Conservation (phyloP, 1,140 invertebrate species). For the Drosophila melanica region DNA sequence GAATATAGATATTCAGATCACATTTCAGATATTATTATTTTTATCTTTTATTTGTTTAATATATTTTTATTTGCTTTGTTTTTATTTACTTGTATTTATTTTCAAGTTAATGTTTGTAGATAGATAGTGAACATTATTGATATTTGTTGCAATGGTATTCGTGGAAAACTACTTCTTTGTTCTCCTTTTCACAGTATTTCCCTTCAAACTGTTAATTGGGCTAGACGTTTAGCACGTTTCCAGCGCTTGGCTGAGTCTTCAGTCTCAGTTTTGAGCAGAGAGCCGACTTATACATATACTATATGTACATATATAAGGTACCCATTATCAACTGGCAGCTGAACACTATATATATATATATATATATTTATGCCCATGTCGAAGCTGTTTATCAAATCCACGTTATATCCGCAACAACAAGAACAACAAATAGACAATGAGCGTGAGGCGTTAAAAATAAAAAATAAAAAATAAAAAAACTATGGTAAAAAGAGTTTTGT, state of each 20-base stretch:
- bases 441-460: constrained; percentile 23
- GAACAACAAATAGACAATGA: constrained; percentile 48
- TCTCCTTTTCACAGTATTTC: constrained; percentile 28
- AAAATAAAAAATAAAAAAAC: constrained; percentile 5
- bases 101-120: too few species aligned
- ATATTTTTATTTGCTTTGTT: too few species aligned
- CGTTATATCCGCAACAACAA: constrained; percentile 28
- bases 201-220: constrained; percentile 73
- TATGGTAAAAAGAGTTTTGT: constrained; percentile 44
- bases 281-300: constrained; percentile 65
- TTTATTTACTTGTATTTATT: too few species aligned
- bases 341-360: constrained; percentile 44
- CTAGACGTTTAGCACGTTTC: constrained; percentile 72
- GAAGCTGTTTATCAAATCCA: constrained; percentile 36
- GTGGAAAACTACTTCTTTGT: constrained; percentile 34
- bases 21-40: too few species aligned
- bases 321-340: constrained; percentile 75
- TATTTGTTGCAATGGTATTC: neutral
- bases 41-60: too few species aligned
- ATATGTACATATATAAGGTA: constrained; percentile 52
- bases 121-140: too few species aligned
- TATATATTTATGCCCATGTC: neutral
- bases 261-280: too few species aligned
- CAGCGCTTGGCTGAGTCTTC: constrained; percentile 62
- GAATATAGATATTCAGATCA: too few species aligned